Conservation (phyloP, 1,140 invertebrate genomes). For the Thaumatotibia leucotreta region DNA sequence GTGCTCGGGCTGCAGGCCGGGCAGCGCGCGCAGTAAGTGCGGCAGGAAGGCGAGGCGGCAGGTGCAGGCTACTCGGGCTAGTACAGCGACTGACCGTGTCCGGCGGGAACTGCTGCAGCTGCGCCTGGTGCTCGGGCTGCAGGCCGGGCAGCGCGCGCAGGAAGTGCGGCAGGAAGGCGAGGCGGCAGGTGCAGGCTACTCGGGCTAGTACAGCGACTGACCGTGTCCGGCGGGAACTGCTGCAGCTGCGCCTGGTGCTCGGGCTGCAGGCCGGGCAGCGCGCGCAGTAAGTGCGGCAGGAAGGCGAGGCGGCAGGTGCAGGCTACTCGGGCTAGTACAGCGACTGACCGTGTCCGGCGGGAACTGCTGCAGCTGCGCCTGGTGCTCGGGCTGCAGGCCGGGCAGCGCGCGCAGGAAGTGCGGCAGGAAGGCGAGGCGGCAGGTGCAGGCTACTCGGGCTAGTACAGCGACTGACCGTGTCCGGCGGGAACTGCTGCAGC, state of each 20-base stretch:
- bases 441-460: not conserved
- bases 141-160: constrained; percentile 69
- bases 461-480: constrained; percentile 77
- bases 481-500: constrained; percentile 82
- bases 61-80: no score
- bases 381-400: constrained; percentile 78
- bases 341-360: constrained; percentile 3
- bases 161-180: not conserved
- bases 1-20: constrained; percentile 51
- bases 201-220: no score
- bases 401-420: constrained; percentile 74
- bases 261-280: constrained; percentile 54
- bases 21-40: not conserved
- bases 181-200: constrained; percentile 44
- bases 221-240: constrained; percentile 80
- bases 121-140: constrained; percentile 75
- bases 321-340: no score
- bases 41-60: constrained; percentile 57
- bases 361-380: constrained; percentile 78
- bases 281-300: constrained; percentile 75
- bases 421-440: constrained; percentile 25
- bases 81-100: no score
- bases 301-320: constrained; percentile 69
- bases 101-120: constrained; percentile 84
- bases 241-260: constrained; percentile 82